Conservation (phyloP, 1,140 invertebrate genomes). For the Psilanteris sp. region DNA sequence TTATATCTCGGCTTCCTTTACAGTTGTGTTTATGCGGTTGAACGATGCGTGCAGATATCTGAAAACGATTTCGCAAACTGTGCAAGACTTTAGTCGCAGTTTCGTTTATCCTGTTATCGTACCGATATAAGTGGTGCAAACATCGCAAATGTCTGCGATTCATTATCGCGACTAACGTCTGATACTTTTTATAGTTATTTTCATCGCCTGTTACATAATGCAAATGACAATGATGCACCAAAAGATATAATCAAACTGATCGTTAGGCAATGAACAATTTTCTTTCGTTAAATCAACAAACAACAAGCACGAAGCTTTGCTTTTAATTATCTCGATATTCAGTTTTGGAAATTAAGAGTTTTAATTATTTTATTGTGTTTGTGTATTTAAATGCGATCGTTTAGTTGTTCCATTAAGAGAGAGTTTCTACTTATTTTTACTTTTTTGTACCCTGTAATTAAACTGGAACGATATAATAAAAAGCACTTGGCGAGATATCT, state of each 20-base stretch:
- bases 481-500: slow-evolving; percentile 25
- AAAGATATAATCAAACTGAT: slow-evolving; percentile 2
- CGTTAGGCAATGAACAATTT: neutral
- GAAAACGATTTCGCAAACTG: slow-evolving; percentile 69
- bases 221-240: slow-evolving; percentile 6
- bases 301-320: neutral
- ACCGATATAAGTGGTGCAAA: slow-evolving; percentile 48
- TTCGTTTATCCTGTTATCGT: slow-evolving; percentile 61
- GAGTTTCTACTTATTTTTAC: slow-evolving; percentile 24
- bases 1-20: no score
- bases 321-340: slow-evolving; percentile 23
- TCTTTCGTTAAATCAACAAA: neutral
- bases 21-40: slow-evolving; percentile 17
- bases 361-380: slow-evolving; percentile 36
- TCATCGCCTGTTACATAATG: slow-evolving; percentile 30
- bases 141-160: slow-evolving; percentile 44
- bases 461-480: slow-evolving; percentile 47
- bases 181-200: slow-evolving; percentile 40
- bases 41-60: slow-evolving; percentile 64
- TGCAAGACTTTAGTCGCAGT: slow-evolving; percentile 39
- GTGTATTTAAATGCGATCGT: slow-evolving; percentile 31
- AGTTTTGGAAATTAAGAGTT: slow-evolving; percentile 23
- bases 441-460: slow-evolving; percentile 39
- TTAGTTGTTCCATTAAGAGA: slow-evolving; percentile 29
- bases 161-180: slow-evolving; percentile 34